Conservation (phyloP, 1,140 invertebrate species). For the Danaus melanippus region DNA sequence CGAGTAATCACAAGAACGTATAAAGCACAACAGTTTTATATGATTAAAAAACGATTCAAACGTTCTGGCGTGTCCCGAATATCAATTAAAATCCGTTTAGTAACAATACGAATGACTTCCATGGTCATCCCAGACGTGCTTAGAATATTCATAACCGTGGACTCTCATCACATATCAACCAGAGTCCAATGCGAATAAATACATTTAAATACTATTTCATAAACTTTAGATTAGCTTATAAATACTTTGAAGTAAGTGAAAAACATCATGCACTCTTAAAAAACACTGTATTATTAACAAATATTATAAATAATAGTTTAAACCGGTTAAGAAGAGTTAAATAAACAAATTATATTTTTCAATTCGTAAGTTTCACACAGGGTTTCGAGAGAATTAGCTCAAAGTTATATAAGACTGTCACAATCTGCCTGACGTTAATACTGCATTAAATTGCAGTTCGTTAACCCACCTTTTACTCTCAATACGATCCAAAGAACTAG, state of each 20-base stretch:
- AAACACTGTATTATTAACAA: too few species aligned
- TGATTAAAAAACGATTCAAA: slow-evolving; percentile 21
- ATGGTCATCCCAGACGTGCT: slow-evolving; percentile 23
- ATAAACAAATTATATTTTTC: slow-evolving; percentile 3
- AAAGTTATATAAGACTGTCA: slow-evolving; percentile 26
- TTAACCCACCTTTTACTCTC: slow-evolving; percentile 67
- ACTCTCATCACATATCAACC: too few species aligned
- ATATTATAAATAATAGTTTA: too few species aligned
- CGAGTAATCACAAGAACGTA: not conserved
- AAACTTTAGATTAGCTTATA: too few species aligned
- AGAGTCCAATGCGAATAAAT: too few species aligned
- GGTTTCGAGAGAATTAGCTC: slow-evolving; percentile 19
- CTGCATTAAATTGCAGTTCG: slow-evolving; percentile 33
- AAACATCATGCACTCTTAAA: too few species aligned
- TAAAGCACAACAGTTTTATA: slow-evolving; percentile 7
- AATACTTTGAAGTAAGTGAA: too few species aligned
- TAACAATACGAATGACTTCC: slow-evolving; percentile 19
- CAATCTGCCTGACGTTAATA: slow-evolving; percentile 34
- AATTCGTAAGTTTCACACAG: slow-evolving; percentile 20
- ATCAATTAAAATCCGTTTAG: slow-evolving; percentile 30
- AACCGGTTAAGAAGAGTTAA: not conserved
- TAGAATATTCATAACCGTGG: slow-evolving; percentile 23
- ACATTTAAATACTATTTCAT: too few species aligned
- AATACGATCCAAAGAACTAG: slow-evolving; percentile 64
- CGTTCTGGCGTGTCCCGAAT: slow-evolving; percentile 25